Evolutionary conservation across 2,797 vertebrate species (phyloP).

Genomic region (Sebastes matsubarae): DNA sequence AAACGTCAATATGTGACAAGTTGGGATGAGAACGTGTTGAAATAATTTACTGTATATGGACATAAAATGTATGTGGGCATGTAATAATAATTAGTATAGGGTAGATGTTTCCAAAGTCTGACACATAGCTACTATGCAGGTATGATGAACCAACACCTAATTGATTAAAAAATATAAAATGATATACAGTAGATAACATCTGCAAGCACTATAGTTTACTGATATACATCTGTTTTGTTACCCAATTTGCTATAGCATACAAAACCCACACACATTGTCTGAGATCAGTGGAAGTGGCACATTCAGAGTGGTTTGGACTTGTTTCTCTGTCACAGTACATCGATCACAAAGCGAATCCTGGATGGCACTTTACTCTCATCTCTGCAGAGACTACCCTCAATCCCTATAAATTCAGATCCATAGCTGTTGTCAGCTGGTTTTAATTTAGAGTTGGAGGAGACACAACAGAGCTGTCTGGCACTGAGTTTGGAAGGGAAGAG

Average conservation of each 20-base stretch:
- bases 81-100: background rate
- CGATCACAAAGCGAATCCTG: conserved; percentile 33
- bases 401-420: conserved; percentile 26
- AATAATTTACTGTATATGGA: background rate
- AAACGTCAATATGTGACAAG: too few species aligned
- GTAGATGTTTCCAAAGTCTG: background rate
- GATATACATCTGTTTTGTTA: background rate
- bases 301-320: conserved; percentile 8
- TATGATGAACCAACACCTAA: background rate
- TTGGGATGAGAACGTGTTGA: too few species aligned
- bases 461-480: conserved; percentile 44
- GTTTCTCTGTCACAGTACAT: conserved; percentile 31
- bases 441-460: conserved; percentile 51
- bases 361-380: conserved; percentile 27
- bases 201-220: background rate
- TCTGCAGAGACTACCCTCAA: conserved; percentile 8
- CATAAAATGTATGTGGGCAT: background rate
- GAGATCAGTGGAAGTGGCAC: conserved; percentile 11
- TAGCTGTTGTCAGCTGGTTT: conserved; percentile 40
- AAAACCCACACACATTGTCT: background rate
- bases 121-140: background rate
- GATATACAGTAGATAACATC: background rate
- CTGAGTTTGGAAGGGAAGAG: conserved; percentile 2
- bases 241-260: background rate
- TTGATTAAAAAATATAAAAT: background rate